A percentile compares a stretch with the other conserved stretches of the same genome.
These are phyloP conservation scores for Pseudococcus viburni DNA, from an alignment of 2,888 invertebrate genomes.

Conservation along the genomic window DNA sequence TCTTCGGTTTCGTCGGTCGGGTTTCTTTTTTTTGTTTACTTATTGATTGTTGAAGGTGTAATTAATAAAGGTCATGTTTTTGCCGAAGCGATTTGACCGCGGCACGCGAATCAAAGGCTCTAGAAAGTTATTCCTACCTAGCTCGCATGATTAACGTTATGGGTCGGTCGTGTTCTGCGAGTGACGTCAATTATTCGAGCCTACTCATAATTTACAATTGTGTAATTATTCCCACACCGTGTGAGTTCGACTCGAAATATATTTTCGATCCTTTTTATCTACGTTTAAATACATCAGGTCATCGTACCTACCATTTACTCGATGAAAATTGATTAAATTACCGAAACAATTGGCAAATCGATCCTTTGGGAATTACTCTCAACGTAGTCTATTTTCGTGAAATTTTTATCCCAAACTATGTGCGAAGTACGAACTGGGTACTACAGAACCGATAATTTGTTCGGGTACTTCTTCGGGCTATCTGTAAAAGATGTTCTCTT, in stretches of 20 bases:
- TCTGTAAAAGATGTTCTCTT: not conserved
- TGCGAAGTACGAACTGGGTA: too few relatives aligned
- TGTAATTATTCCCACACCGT: not conserved
- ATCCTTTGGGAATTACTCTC: not conserved
- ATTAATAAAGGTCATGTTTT: conserved; percentile 7
- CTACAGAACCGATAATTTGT: not conserved
- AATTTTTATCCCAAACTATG: not conserved
- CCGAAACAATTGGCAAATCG: conserved; percentile 1
- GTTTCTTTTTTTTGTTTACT: not conserved
- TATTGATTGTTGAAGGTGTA: conserved; percentile 20
- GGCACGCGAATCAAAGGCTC: conserved; percentile 18
- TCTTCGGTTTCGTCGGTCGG: not conserved
- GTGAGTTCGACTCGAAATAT: not conserved
- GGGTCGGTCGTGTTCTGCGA: not conserved
- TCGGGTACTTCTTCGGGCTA: not conserved
- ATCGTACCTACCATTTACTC: not conserved
- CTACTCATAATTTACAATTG: not conserved
- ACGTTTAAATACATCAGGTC: not conserved
- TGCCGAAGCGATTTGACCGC: not conserved
- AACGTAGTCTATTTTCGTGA: not conserved
- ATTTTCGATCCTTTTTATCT: not conserved
- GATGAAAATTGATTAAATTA: not conserved
- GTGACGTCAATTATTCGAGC: not conserved
- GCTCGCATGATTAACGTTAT: not conserved
- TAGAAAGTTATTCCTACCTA: not conserved